phyloP scores from a whole-genome alignment of 2,888 invertebrate genomes.

The Keiferia lycopersicella region DNA sequence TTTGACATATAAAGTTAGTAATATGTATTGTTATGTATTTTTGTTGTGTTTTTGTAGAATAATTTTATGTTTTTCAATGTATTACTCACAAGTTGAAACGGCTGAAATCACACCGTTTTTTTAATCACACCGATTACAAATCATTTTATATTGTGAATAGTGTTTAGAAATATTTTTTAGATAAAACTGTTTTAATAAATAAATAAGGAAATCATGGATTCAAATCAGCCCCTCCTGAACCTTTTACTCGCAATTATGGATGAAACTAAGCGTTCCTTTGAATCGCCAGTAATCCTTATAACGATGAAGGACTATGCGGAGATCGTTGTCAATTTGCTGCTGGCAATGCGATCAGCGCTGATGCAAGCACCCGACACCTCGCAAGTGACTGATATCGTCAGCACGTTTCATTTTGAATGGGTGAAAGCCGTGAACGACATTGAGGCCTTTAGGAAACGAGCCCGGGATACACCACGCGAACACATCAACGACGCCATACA shows the following conservation, averaged over 20 bases:
- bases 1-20: no score
- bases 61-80: neutral
- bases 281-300: constrained; percentile 49
- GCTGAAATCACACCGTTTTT: no score
- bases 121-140: no score
- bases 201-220: constrained; percentile 39
- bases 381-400: constrained; percentile 38
- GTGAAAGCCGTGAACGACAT: constrained; percentile 46
- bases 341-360: constrained; percentile 38
- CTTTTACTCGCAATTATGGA: constrained; percentile 44
- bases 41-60: neutral
- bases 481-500: constrained; percentile 41
- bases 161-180: no score
- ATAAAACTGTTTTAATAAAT: no score
- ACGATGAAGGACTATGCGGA: constrained; percentile 47
- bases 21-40: neutral
- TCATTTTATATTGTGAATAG: no score
- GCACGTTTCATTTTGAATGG: constrained; percentile 45
- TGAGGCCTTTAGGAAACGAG: constrained; percentile 41
- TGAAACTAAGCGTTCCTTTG: constrained; percentile 47
- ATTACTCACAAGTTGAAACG: no score
- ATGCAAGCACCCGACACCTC: constrained; percentile 31
- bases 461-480: constrained; percentile 43
- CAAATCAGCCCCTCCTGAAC: constrained; percentile 30
- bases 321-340: constrained; percentile 36